Evolutionary conservation across 2,113 vertebrate genomes (phyloP).

Genomic region (Dermatemys mawii): DNA sequence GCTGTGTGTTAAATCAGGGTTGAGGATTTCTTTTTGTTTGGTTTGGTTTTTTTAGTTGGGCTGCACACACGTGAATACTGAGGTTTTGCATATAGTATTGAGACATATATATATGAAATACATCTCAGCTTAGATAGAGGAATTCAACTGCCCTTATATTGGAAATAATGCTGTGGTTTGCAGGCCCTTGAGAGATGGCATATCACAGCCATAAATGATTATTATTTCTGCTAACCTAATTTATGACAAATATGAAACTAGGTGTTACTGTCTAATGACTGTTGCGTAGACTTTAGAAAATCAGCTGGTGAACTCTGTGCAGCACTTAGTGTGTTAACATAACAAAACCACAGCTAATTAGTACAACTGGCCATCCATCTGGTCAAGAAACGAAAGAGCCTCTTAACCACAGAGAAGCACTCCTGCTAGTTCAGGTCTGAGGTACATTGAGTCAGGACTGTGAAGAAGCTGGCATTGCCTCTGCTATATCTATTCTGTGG

Average conservation of each 20-base stretch:
- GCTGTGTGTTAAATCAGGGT: not conserved
- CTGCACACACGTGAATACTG: not conserved
- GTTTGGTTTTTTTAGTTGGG: not conserved
- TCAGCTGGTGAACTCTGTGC: not conserved
- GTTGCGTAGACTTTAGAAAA: not conserved
- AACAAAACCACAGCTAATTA: not conserved
- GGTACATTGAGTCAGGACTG: not conserved
- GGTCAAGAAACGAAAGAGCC: not conserved
- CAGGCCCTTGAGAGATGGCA: not conserved
- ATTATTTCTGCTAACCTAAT: not conserved
- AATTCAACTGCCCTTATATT: not conserved
- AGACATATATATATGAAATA: not conserved
- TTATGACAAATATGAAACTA: not conserved
- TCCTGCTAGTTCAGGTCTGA: not conserved
- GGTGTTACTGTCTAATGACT: not conserved
- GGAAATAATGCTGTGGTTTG: not conserved
- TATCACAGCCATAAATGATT: not conserved
- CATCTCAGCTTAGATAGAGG: not conserved
- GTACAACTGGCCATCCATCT: not conserved
- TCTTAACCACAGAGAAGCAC: not conserved
- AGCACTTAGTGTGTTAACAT: not conserved
- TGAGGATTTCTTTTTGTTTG: not conserved
- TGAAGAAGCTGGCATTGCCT: not conserved
- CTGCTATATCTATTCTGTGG: not conserved
- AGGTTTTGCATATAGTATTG: not conserved